Evolutionary conservation across 2,888 invertebrate genomes (phyloP).

Genomic region (Nomada ruficornis): DNA sequence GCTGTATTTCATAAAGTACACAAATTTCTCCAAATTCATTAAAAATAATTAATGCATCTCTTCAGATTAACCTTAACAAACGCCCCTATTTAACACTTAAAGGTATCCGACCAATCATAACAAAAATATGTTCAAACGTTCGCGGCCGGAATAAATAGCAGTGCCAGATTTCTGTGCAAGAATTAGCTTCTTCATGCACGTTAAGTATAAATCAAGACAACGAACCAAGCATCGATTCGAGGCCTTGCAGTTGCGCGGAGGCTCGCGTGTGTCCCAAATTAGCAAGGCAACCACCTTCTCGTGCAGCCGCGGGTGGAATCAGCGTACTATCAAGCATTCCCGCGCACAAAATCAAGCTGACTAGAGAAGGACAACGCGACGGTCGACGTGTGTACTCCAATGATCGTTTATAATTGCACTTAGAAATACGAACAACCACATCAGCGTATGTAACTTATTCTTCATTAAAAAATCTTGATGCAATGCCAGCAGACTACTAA

Average conservation of each 20-base stretch:
- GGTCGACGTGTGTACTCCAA: slow-evolving; percentile 11
- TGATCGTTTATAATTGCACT: slow-evolving; percentile 48
- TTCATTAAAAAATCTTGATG: too few relatives aligned
- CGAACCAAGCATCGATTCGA: slow-evolving; percentile 70
- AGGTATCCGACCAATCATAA: too few relatives aligned
- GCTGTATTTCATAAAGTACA: too few relatives aligned
- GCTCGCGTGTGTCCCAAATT: slow-evolving; percentile 72
- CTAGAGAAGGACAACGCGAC: not conserved
- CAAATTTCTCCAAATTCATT: too few relatives aligned
- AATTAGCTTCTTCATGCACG: slow-evolving; percentile 62
- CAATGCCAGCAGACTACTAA: too few relatives aligned
- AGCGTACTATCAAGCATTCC: slow-evolving; percentile 20
- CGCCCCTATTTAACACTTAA: too few relatives aligned
- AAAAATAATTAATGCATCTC: not conserved
- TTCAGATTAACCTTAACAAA: not conserved
- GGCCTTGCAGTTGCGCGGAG: slow-evolving; percentile 7
- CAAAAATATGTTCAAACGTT: slow-evolving; percentile 2
- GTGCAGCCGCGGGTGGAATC: slow-evolving; percentile 47
- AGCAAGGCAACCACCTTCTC: slow-evolving; percentile 61
- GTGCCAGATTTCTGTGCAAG: slow-evolving; percentile 35
- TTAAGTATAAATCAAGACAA: slow-evolving; percentile 72
- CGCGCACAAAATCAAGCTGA: slow-evolving; percentile 9
- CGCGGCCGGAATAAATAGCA: slow-evolving; percentile 43
- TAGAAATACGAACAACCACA: slow-evolving; percentile 39
- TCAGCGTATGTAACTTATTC: too few relatives aligned